A percentile compares a stretch with the other conserved stretches of the same genome.
phyloP scores from a whole-genome alignment of 30 jellyfish, hydroid and myxozoan species.

The Calvadosia cruxmelitensis region DNA sequence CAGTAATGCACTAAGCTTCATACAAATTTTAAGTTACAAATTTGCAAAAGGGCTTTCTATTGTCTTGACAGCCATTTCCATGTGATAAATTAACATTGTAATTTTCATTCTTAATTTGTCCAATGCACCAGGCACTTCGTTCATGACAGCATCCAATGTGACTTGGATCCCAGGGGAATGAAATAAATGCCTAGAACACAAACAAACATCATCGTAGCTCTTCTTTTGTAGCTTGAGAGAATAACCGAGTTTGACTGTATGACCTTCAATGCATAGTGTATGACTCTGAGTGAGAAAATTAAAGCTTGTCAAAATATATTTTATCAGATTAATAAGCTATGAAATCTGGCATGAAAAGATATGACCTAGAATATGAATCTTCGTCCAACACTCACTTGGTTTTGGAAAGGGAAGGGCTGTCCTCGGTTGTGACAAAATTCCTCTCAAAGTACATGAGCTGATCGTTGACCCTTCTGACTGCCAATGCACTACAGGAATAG shows the following conservation, averaged over 20 bases:
- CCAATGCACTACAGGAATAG: constrained; percentile 59
- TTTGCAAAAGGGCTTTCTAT: constrained; percentile 16
- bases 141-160: constrained; percentile 56
- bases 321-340: too few species aligned
- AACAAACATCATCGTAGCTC: too few species aligned
- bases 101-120: constrained; percentile 61
- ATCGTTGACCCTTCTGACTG: constrained; percentile 94
- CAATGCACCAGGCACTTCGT: constrained; percentile 38
- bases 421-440: constrained; percentile 92
- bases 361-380: background rate
- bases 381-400: constrained; percentile 41
- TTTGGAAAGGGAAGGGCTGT: constrained; percentile 59
- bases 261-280: too few species aligned
- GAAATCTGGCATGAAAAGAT: too few species aligned
- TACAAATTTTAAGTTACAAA: too few species aligned
- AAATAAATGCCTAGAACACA: constrained; percentile 49
- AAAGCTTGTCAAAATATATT: too few species aligned
- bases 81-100: constrained; percentile 76
- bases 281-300: too few species aligned
- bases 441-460: constrained; percentile 85
- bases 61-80: constrained; percentile 69
- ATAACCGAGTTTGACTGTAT: too few species aligned
- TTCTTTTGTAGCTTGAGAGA: too few species aligned
- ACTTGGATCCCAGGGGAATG: constrained; percentile 74
- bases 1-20: too few species aligned